A percentile compares a stretch with the other conserved stretches of the same genome.
Evolutionary conservation across 2,113 vertebrate genomes (phyloP).

Genomic region (Globicephala melas): DNA sequence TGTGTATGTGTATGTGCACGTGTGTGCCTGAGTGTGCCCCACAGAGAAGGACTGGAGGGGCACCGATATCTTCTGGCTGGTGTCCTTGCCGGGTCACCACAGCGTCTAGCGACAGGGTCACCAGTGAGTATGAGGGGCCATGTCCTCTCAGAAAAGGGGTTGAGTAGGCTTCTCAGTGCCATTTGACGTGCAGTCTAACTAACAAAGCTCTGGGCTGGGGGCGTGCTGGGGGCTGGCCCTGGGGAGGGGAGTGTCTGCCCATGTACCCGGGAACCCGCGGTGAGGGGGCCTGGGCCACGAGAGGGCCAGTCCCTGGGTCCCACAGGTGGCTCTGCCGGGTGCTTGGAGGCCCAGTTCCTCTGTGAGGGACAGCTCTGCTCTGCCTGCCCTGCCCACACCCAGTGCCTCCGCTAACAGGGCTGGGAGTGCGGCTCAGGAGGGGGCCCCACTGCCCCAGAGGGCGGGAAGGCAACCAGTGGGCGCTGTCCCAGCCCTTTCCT

Average conservation of each 20-base stretch:
- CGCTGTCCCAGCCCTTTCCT: background rate
- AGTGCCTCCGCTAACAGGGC: background rate
- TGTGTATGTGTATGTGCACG: background rate
- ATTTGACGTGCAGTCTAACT: background rate
- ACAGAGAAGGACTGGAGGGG: background rate
- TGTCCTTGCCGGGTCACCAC: background rate
- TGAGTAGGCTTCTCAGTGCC: background rate
- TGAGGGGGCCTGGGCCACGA: background rate
- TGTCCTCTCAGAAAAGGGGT: background rate
- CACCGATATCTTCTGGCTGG: background rate
- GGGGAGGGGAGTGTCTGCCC: background rate
- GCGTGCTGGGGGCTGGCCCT: no score
- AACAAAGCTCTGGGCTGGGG: background rate
- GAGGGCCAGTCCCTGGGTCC: background rate
- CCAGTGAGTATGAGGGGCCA: background rate
- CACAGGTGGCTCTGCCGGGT: background rate
- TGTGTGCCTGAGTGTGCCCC: background rate
- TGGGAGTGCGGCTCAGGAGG: background rate
- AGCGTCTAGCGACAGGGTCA: background rate
- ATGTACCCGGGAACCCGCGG: background rate
- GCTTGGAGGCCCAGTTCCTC: background rate
- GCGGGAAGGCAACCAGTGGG: background rate
- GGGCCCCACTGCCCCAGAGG: background rate
- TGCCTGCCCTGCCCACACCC: background rate
- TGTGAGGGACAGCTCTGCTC: background rate